phyloP scores from a whole-genome alignment of 2,113 vertebrate genomes.

The Cricetomys ansorgei region DNA sequence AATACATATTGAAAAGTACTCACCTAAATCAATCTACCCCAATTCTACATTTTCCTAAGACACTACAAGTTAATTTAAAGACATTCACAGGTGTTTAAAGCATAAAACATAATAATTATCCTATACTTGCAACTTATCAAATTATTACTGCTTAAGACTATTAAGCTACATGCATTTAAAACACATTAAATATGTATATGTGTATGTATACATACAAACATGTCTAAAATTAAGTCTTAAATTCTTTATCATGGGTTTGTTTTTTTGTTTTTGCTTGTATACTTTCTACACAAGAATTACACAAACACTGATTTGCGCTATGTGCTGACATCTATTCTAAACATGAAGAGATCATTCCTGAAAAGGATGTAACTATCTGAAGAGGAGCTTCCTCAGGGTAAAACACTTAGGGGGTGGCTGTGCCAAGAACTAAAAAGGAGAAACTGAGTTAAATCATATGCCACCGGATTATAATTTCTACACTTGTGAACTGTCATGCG shows the following conservation, averaged over 20 bases:
- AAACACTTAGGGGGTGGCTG: neutral
- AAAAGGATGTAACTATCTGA: neutral
- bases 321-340: neutral
- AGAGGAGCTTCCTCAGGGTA: neutral
- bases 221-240: constrained; percentile 5
- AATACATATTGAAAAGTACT: constrained; percentile 15
- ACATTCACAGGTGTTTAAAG: neutral
- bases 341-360: neutral
- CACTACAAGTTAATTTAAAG: neutral
- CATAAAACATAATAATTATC: neutral
- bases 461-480: neutral
- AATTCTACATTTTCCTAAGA: neutral
- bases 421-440: neutral
- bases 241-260: neutral
- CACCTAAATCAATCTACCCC: neutral
- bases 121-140: neutral
- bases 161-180: neutral
- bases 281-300: neutral
- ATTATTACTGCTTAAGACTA: neutral
- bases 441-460: neutral
- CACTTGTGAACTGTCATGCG: neutral
- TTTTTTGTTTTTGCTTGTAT: neutral
- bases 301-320: neutral
- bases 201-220: neutral
- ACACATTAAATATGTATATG: neutral